phyloP scores from a whole-genome alignment of 2,797 vertebrate species.

The Cottoperca gobio region DNA sequence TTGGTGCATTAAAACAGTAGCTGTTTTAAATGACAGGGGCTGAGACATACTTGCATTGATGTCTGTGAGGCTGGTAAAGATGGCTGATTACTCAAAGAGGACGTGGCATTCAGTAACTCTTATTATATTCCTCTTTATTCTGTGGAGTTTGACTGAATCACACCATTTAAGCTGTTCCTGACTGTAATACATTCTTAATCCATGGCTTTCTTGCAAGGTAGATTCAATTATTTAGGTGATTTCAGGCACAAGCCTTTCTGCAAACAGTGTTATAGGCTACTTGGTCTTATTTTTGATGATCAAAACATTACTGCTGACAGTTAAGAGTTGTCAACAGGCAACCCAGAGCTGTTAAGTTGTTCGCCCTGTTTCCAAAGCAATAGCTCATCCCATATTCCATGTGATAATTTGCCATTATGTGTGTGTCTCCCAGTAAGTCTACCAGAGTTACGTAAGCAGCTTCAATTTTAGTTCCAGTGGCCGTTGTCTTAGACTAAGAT shows the following conservation, averaged over 20 bases:
- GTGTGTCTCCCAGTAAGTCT: conserved; percentile 67
- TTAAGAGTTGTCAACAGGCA: conserved; percentile 48
- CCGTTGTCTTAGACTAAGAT: conserved; percentile 75
- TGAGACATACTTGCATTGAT: conserved; percentile 82
- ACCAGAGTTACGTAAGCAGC: conserved; percentile 70
- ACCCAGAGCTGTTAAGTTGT: conserved; percentile 58
- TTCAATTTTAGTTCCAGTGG: conserved; percentile 72
- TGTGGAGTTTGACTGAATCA: conserved; percentile 65
- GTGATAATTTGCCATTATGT: conserved; percentile 70
- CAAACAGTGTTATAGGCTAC: conserved; percentile 61
- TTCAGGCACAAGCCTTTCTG: conserved; percentile 62
- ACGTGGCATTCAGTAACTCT: conserved; percentile 80
- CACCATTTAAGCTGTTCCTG: conserved; percentile 67
- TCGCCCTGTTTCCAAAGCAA: conserved; percentile 69
- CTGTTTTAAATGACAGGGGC: conserved; percentile 82
- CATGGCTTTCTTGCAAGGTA: conserved; percentile 54
- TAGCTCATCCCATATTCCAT: conserved; percentile 74
- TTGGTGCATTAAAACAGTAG: conserved; percentile 84
- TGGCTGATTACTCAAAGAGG: conserved; percentile 81
- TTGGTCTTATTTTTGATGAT: conserved; percentile 64
- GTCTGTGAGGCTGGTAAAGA: conserved; percentile 80
- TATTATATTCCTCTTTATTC: conserved; percentile 72
- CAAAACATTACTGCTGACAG: conserved; percentile 67
- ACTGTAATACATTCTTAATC: conserved; percentile 70
- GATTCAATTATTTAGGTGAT: conserved; percentile 57